Evolutionary conservation across 2,888 invertebrate species (phyloP), one percentile per base, ranked within the genome.

Genomic region (Sabatieria punctata): DNA sequence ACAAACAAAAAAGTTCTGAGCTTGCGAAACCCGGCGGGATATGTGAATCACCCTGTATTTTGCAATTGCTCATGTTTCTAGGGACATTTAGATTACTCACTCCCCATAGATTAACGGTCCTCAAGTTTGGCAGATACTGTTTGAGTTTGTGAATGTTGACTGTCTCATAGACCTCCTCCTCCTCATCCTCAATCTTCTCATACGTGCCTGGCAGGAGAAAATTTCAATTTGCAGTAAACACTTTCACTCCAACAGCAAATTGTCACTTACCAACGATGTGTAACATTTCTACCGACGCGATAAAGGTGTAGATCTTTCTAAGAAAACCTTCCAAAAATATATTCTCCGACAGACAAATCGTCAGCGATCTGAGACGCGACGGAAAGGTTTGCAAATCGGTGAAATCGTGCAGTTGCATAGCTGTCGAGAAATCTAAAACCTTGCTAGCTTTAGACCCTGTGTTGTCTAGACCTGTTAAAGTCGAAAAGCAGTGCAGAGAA

Each of bases 341-440:
- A n/a, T n/a, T n/a, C n/a, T n/a, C n/a, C n/a, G n/a, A n/a, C n/a
- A n/a, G n/a, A n/a, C n/a, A n/a, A n/a, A n/a, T n/a, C n/a, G n/a
- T n/a, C 71, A 93, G 77, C 68, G 89, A 91, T 40, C 80, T 79
- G 49, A 99, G 72, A 67, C 95, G 91, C 11, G 95, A 91, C 2
- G 97, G 97, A 66, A 99, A 99, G 19, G 89, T 85, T 71, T 95
- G 86, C 76, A 99, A n/a, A n/a, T n/a, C n/a, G n/a, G n/a, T n/a
- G n/a, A n/a, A n/a, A n/a, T n/a, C n/a, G n/a, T n/a, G n/a, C n/a
- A n/a, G n/a, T n/a, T n/a, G n/a, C n/a, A n/a, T n/a, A n/a, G n/a
- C n/a, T n/a, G n/a, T n/a, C n/a, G 80, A 70, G 91, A 63, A 63
- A 91, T 55, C 91, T 93, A 74, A 91, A 95, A 66, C 95, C 93